Percentiles rank a stretch among this genome's conserved stretches.
Conservation (phyloP, 2,113 vertebrate genomes). For the Sylvietta virens region DNA sequence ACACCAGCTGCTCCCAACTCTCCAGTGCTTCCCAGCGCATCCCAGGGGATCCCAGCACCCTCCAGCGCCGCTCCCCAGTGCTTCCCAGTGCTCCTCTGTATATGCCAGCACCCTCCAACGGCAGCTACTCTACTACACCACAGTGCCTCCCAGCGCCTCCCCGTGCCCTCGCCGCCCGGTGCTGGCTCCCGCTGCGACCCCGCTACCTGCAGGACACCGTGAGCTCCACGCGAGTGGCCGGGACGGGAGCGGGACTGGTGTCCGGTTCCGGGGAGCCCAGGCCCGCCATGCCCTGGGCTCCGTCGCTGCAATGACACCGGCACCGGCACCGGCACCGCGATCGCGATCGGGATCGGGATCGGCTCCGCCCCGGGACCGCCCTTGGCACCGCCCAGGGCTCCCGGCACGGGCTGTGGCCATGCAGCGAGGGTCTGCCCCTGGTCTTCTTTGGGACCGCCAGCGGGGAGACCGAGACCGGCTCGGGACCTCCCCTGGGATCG, state of each 20-base stretch:
- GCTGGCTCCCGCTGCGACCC: background rate
- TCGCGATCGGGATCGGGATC: background rate
- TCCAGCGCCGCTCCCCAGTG: background rate
- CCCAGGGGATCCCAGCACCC: background rate
- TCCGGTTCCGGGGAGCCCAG: slow-evolving; percentile 85
- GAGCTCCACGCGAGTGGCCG: slow-evolving; percentile 92
- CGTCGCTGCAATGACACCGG: background rate
- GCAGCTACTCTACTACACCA: too few relatives aligned
- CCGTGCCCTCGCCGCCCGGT: background rate
- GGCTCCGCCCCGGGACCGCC: background rate
- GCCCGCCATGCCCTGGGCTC: slow-evolving; percentile 79
- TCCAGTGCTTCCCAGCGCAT: background rate
- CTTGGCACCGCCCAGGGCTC: background rate
- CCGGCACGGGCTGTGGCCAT: background rate
- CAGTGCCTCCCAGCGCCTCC: background rate
- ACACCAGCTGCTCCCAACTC: background rate
- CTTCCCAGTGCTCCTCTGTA: background rate
- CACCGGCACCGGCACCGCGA: background rate
- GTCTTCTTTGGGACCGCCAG: background rate
- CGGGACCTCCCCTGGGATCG: background rate
- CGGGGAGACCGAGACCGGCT: background rate
- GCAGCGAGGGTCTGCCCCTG: background rate
- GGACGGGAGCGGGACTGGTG: slow-evolving; percentile 87
- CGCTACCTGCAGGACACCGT: slow-evolving; percentile 90
- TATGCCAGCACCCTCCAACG: background rate